Conservation (phyloP, 2,888 invertebrate species). For the Bedellia somnulentella region DNA sequence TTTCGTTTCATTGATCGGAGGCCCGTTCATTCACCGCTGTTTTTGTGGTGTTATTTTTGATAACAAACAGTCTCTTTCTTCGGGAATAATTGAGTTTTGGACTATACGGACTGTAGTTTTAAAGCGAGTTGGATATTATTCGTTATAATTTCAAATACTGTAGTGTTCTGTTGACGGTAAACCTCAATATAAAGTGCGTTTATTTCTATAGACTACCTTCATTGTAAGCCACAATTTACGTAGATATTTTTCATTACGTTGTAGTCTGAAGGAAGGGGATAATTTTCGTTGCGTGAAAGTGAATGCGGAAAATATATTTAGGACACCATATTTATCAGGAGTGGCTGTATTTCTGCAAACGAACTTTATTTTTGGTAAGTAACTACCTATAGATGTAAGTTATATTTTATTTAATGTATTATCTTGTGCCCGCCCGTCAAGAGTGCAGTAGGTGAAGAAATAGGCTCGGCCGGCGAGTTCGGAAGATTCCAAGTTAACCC, state of each 20-base stretch:
- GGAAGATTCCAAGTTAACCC: no score
- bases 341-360: no score
- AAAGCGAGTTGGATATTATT: slow-evolving; percentile 1
- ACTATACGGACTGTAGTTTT: not conserved
- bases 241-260: slow-evolving; percentile 42
- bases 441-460: no score
- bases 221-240: slow-evolving; percentile 45
- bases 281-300: no score
- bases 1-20: slow-evolving; percentile 47
- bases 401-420: slow-evolving; percentile 1
- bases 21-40: slow-evolving; percentile 55
- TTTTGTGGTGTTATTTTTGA: slow-evolving; percentile 54
- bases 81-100: slow-evolving; percentile 38
- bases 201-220: slow-evolving; percentile 54
- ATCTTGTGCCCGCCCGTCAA: slow-evolving; percentile 1
- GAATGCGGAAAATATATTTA: no score
- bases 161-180: no score
- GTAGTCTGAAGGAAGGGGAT: no score
- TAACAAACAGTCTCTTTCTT: slow-evolving; percentile 44
- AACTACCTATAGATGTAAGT: slow-evolving; percentile 2
- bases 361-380: slow-evolving; percentile 7
- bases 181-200: slow-evolving; percentile 26
- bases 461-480: no score
- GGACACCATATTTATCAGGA: no score
- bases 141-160: no score